Base-by-base conservation (phyloP, 1,140 invertebrate species). In the Pseudomyrmex dendroicus region DNA sequence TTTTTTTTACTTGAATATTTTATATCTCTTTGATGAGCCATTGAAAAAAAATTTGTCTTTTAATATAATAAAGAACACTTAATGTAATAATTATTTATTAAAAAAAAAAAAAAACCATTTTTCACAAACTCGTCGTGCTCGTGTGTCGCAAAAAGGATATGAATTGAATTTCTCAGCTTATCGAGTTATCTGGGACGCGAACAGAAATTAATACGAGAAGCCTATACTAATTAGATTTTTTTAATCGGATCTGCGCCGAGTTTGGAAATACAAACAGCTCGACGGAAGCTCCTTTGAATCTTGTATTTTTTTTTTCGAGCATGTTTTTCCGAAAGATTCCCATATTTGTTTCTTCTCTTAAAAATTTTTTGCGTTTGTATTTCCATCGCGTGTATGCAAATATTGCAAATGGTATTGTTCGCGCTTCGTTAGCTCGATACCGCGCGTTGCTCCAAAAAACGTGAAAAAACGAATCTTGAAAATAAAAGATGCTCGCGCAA, bases 371-470 rank as follows among this genome's bases (percentile, higher is more conserved):
- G 35, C 44, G 8, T 66, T 67, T 67, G 74, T 67, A 67, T 66
- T 66, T 77, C 5, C 35, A 17, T 9, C 12, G 13, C 67, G 17
- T 20, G 13, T 77, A 77, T 77, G 74, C 74, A 77, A 77, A 77
- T 56, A 35, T 35, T 35, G 35, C 35, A 35, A 35, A 35, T 35
- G 17, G 61, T 2, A 77, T 77, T 77, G 63, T 68, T 25, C 15
- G 66, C 63, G 63, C 74, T 77, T 77, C 74, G 74, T 77, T 77
- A 68, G n/a, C 17, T 20, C 52, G 54, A 68, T 77, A 77, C 50
- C 63, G 74, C 63, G 25, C 13, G 63, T 68, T 77, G 9, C 63
- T 17, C 62, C 67, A 77, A 77, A 77, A 77, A 67, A 48, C 56
- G 67, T 67, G 67, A 68, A 62, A 35, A 35, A 44, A 35, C 25